A percentile compares a stretch with the other conserved stretches of the same genome.
Conservation (phyloP, 2,113 vertebrate species). For the Microcebus lehilahytsara region DNA sequence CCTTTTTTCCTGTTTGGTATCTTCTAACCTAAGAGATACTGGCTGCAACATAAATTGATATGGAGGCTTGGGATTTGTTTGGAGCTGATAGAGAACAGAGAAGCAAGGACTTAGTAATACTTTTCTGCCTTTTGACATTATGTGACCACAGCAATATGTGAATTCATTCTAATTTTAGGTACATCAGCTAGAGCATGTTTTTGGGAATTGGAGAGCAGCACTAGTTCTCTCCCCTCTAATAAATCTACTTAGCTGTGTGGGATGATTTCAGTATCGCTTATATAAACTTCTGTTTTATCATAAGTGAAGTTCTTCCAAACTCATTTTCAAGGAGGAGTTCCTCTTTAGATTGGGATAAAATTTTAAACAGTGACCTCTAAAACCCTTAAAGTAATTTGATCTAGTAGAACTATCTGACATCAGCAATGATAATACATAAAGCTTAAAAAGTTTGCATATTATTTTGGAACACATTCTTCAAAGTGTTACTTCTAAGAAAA, state of each 20-base stretch:
- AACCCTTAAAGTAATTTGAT: background rate
- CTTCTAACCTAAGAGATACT: background rate
- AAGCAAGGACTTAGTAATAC: background rate
- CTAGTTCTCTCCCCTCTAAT: constrained; percentile 3
- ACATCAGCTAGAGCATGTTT: constrained; percentile 4
- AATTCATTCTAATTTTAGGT: constrained; percentile 37
- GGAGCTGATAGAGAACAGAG: background rate
- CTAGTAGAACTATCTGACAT: background rate
- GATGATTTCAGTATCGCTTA: background rate
- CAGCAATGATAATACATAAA: background rate
- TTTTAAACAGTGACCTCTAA: background rate
- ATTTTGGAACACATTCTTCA: background rate
- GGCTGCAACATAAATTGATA: background rate
- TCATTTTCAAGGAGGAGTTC: background rate
- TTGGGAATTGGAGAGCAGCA: constrained; percentile 7
- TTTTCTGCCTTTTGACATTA: constrained; percentile 16
- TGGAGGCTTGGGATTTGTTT: background rate
- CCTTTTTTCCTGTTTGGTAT: background rate
- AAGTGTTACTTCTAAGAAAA: background rate
- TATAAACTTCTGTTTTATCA: constrained; percentile 17
- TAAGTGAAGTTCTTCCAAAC: constrained; percentile 1
- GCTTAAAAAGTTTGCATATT: background rate
- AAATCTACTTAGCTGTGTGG: constrained; percentile 39
- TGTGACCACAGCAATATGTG: background rate
- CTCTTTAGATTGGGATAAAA: background rate